Conservation (phyloP, 2,113 vertebrate species). For the Pituophis catenifer region DNA sequence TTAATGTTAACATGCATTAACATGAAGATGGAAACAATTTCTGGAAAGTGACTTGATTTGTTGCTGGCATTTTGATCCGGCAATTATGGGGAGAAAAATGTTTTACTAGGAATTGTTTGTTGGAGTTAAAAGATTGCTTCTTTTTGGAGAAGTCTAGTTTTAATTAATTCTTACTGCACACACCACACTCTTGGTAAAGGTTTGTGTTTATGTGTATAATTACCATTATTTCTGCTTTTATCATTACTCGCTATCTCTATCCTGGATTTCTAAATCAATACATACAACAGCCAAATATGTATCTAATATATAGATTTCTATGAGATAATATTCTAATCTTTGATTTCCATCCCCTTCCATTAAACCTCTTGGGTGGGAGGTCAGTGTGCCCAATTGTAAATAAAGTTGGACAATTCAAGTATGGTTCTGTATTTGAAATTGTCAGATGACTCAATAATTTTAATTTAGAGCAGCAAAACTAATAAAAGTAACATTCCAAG, state of each 20-base stretch:
- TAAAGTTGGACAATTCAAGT: background rate
- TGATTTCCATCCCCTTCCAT: background rate
- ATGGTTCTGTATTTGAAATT: background rate
- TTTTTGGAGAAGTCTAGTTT: background rate
- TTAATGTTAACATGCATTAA: background rate
- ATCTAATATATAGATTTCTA: background rate
- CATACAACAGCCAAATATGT: background rate
- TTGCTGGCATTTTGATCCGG: background rate
- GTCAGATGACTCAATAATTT: background rate
- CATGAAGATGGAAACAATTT: slow-evolving; percentile 14
- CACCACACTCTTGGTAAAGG: background rate
- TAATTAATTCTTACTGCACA: background rate
- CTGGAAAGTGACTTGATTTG: background rate
- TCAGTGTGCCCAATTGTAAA: background rate
- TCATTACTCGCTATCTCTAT: background rate
- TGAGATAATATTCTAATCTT: background rate
- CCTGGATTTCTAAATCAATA: background rate
- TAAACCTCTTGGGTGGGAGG: background rate
- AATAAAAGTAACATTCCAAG: background rate
- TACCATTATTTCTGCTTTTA: background rate
- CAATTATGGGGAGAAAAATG: background rate
- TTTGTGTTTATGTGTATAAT: background rate
- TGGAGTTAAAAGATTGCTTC: background rate
- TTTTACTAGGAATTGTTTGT: background rate
- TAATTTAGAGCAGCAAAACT: background rate